Conservation (phyloP, 2,797 vertebrate species). For the Harpagifer antarcticus region DNA sequence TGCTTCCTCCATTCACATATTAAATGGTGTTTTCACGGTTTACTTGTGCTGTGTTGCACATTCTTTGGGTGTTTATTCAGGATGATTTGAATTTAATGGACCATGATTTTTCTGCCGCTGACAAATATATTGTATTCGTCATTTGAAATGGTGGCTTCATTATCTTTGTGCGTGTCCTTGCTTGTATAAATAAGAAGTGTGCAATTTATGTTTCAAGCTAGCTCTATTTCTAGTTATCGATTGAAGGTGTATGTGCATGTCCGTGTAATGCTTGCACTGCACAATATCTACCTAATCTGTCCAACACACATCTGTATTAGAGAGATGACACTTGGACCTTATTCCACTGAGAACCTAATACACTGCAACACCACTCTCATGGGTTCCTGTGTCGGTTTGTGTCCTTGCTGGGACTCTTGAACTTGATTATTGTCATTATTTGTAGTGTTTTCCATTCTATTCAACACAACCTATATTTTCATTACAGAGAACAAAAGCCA, state of each 20-base stretch:
- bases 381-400: background rate
- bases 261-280: background rate
- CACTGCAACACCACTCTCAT: background rate
- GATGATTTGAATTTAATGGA: constrained; percentile 13
- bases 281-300: background rate
- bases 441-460: background rate
- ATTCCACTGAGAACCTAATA: background rate
- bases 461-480: constrained; percentile 12
- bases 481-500: constrained; percentile 24
- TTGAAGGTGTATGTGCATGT: background rate
- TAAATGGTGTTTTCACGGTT: constrained; percentile 20
- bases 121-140: background rate
- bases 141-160: background rate
- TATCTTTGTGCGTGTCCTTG: background rate
- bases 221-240: background rate
- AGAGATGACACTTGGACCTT: background rate
- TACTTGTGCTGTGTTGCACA: background rate
- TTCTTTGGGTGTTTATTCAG: background rate
- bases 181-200: constrained; percentile 1
- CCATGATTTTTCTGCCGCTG: background rate
- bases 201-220: background rate
- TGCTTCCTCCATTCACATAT: constrained; percentile 5
- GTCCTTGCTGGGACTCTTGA: constrained; percentile 3
- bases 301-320: background rate
- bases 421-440: background rate